These are phyloP conservation scores for Danio tinwini DNA, from an alignment of 2,797 vertebrate genomes.

Conservation along the genomic window DNA sequence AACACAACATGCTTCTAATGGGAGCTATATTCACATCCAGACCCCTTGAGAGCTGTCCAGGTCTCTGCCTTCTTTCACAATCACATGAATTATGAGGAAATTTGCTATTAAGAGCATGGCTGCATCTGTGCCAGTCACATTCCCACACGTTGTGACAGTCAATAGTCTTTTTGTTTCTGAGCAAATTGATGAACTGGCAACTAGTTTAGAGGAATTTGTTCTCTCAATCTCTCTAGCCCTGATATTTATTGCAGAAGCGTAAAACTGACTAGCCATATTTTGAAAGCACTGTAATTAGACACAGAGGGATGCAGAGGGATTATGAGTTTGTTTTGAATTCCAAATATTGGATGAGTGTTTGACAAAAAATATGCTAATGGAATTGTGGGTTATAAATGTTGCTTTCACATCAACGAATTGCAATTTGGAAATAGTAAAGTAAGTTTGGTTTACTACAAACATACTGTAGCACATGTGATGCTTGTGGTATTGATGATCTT, in stretches of 20 bases:
- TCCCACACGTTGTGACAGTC: background rate
- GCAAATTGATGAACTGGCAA: background rate
- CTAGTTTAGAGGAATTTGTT: background rate
- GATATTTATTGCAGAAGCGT: background rate
- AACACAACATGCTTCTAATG: constrained; percentile 6
- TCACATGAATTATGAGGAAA: constrained; percentile 27
- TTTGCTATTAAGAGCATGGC: background rate
- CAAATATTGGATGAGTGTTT: background rate
- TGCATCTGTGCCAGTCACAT: background rate
- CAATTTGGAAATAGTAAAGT: too few species aligned
- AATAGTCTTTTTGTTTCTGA: constrained; percentile 30
- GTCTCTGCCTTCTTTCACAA: constrained; percentile 18
- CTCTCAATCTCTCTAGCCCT: background rate
- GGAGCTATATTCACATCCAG: constrained; percentile 17
- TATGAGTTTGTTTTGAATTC: background rate
- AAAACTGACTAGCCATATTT: constrained; percentile 5
- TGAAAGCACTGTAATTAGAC: background rate
- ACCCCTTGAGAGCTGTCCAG: constrained; percentile 25
- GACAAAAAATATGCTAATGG: background rate
- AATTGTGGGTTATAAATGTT: too few species aligned
- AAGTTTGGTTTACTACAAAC: too few species aligned
- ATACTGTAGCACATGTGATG: too few species aligned
- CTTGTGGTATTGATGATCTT: too few species aligned
- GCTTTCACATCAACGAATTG: too few species aligned
- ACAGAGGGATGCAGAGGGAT: background rate